Evolutionary conservation across 2,888 invertebrate genomes (phyloP).

Genomic region (Autographa pulchrina): DNA sequence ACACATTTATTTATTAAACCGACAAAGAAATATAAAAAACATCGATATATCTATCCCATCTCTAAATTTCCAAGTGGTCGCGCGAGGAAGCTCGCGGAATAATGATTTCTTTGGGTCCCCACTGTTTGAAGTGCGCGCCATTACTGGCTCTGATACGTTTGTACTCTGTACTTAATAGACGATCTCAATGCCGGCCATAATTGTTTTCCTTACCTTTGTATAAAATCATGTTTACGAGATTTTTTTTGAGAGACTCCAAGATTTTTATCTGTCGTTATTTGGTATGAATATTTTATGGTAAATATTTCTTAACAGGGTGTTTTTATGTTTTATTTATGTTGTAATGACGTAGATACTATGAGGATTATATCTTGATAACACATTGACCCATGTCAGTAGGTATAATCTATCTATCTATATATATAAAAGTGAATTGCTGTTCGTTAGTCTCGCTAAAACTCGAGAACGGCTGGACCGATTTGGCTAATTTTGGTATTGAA

Average conservation of each 20-base stretch:
- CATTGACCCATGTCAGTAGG: too few relatives aligned
- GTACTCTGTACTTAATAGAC: conserved; percentile 85
- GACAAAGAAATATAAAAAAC: too few relatives aligned
- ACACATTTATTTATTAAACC: too few relatives aligned
- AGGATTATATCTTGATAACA: too few relatives aligned
- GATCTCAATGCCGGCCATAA: conserved; percentile 82
- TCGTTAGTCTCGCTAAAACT: too few relatives aligned
- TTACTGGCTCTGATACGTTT: conserved; percentile 85
- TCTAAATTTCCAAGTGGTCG: conserved; percentile 86
- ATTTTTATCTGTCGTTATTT: conserved; percentile 44
- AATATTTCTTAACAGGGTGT: neutral
- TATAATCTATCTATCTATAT: too few relatives aligned
- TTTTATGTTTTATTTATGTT: too few relatives aligned
- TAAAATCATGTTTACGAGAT: conserved; percentile 67
- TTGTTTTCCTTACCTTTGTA: conserved; percentile 87
- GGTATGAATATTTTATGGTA: conserved; percentile 15
- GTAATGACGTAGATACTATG: too few relatives aligned
- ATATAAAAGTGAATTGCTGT: too few relatives aligned
- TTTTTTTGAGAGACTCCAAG: conserved; percentile 32
- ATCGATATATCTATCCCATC: conserved; percentile 57
- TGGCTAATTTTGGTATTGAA: too few relatives aligned
- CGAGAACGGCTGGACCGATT: too few relatives aligned
- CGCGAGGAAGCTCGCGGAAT: conserved; percentile 87
- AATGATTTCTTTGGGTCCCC: conserved; percentile 88
- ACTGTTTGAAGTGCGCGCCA: conserved; percentile 86